Conservation (phyloP, 2,113 vertebrate species). For the Donacobius atricapilla region DNA sequence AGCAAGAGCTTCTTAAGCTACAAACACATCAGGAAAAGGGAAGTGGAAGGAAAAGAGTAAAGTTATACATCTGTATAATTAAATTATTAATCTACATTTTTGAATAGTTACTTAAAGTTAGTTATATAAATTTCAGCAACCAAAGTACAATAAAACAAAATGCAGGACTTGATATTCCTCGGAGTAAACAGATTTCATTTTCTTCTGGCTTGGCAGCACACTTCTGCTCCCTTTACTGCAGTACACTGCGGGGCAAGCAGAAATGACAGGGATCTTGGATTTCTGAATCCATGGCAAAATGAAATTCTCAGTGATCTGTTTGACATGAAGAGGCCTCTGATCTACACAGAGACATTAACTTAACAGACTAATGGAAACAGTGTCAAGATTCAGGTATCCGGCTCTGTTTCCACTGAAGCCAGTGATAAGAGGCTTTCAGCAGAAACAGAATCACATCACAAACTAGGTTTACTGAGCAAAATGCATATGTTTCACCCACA, state of each 20-base stretch:
- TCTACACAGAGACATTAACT: neutral
- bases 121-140: neutral
- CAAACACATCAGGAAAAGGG: constrained; percentile 57
- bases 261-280: neutral
- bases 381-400: neutral
- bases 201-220: neutral
- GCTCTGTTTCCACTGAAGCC: neutral
- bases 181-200: neutral
- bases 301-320: neutral
- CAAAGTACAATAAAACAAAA: neutral
- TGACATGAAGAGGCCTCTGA: neutral
- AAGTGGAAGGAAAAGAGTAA: constrained; percentile 13
- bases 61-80: constrained; percentile 43
- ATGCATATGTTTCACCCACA: constrained; percentile 1
- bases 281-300: neutral
- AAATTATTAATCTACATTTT: constrained; percentile 6
- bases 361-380: neutral
- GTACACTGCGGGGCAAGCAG: neutral
- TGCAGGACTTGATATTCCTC: neutral
- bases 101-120: constrained; percentile 28
- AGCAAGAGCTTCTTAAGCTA: constrained; percentile 99
- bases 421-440: neutral
- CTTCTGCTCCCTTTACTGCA: neutral
- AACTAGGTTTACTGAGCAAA: neutral
- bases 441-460: constrained; percentile 1